These are phyloP conservation scores for Listrodromus nycthemerus DNA, from an alignment of 2,888 invertebrate species.

Conservation along the genomic window DNA sequence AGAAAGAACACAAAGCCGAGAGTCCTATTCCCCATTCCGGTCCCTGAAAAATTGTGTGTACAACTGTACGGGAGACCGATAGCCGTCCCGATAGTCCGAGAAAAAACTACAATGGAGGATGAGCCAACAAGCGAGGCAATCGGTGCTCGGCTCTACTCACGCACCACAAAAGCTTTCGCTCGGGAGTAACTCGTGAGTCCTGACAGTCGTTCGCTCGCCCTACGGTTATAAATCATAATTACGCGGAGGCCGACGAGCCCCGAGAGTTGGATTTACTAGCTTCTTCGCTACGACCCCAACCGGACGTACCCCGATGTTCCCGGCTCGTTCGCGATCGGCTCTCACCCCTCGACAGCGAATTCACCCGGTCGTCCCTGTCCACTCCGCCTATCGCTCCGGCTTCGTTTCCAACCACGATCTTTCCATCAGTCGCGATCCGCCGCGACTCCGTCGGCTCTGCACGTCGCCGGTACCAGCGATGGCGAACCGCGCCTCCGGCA, in stretches of 20 bases:
- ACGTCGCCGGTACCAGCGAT: neutral
- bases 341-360: neutral
- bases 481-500: constrained; percentile 38
- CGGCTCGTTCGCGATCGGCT: neutral
- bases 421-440: constrained; percentile 36
- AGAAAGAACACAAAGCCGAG: neutral
- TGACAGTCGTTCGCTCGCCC: constrained; percentile 7
- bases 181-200: constrained; percentile 23
- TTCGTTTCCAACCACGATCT: neutral
- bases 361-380: neutral
- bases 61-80: neutral
- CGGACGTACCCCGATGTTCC: neutral
- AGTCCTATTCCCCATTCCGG: neutral
- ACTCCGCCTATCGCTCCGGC: neutral
- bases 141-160: neutral
- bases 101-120: neutral
- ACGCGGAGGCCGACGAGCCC: constrained; percentile 12
- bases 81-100: neutral
- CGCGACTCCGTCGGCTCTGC: constrained; percentile 3
- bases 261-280: neutral
- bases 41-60: neutral
- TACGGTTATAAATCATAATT: constrained; percentile 43
- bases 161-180: constrained; percentile 7
- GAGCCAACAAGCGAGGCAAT: neutral
- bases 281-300: neutral